Percentiles rank a stretch among this genome's conserved stretches.
phyloP scores from a whole-genome alignment of 2,113 vertebrate species.

The Chunga burmeisteri region DNA sequence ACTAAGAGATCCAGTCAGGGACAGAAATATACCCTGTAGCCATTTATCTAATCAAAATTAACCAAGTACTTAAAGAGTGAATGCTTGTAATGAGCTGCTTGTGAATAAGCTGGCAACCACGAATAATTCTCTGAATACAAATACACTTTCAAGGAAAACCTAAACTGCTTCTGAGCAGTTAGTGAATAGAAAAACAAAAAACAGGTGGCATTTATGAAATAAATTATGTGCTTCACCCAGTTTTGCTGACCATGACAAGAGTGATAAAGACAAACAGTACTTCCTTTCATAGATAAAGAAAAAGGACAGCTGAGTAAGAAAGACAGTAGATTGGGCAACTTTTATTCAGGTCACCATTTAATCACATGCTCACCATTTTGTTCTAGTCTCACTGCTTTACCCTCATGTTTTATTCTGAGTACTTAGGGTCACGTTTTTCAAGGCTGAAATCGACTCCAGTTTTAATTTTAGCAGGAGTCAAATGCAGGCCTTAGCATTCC shows the following conservation, averaged over 20 bases:
- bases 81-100: constrained; percentile 17
- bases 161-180: background rate
- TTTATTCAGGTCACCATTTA: background rate
- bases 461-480: constrained; percentile 17
- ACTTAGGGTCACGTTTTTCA: background rate
- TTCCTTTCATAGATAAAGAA: background rate
- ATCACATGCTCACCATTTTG: background rate
- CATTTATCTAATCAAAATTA: constrained; percentile 64
- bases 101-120: constrained; percentile 23
- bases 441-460: background rate
- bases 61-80: constrained; percentile 35
- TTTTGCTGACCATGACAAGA: constrained; percentile 20
- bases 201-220: constrained; percentile 29
- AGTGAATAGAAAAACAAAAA: constrained; percentile 23
- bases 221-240: background rate
- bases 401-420: constrained; percentile 3
- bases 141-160: constrained; percentile 44
- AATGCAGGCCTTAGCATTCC: background rate
- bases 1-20: background rate
- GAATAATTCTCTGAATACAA: constrained; percentile 30
- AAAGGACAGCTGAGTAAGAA: background rate
- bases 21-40: constrained; percentile 13
- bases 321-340: background rate
- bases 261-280: background rate
- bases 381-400: background rate